These are phyloP conservation scores for Homarus gammarus DNA, from an alignment of 2,888 invertebrate species.

Conservation along the genomic window DNA sequence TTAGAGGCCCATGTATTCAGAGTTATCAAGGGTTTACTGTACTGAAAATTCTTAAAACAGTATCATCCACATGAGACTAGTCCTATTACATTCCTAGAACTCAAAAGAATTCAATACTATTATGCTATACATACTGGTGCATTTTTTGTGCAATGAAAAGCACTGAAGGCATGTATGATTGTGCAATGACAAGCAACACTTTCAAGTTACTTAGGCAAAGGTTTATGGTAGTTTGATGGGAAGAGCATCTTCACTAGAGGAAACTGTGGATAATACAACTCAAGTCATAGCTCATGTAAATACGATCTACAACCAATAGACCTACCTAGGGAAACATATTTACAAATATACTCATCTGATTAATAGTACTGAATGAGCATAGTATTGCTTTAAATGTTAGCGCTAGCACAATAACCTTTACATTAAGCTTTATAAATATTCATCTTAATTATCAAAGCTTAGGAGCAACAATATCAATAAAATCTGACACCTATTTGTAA, in stretches of 20 bases:
- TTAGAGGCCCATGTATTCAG: background rate
- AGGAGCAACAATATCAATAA: conserved; percentile 18
- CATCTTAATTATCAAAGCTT: background rate
- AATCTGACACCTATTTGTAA: conserved; percentile 20
- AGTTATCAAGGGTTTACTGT: background rate
- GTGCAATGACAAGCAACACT: conserved; percentile 1
- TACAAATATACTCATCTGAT: background rate
- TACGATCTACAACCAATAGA: background rate
- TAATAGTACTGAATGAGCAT: background rate
- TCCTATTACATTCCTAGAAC: conserved; percentile 1
- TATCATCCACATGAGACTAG: conserved; percentile 8
- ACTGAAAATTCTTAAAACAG: background rate
- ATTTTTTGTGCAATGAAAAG: conserved; percentile 24
- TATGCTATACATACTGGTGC: background rate
- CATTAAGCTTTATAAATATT: conserved; percentile 11
- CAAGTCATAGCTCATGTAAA: background rate
- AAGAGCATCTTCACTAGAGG: background rate
- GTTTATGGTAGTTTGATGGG: background rate
- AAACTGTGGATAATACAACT: background rate
- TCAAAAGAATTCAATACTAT: background rate
- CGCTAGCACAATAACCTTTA: conserved; percentile 9
- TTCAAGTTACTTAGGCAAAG: background rate
- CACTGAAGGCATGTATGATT: conserved; percentile 1
- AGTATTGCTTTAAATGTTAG: background rate
- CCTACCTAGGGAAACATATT: background rate